Evolutionary conservation across 1,140 invertebrate species (phyloP).

Genomic region (Nasonia vitripennis): DNA sequence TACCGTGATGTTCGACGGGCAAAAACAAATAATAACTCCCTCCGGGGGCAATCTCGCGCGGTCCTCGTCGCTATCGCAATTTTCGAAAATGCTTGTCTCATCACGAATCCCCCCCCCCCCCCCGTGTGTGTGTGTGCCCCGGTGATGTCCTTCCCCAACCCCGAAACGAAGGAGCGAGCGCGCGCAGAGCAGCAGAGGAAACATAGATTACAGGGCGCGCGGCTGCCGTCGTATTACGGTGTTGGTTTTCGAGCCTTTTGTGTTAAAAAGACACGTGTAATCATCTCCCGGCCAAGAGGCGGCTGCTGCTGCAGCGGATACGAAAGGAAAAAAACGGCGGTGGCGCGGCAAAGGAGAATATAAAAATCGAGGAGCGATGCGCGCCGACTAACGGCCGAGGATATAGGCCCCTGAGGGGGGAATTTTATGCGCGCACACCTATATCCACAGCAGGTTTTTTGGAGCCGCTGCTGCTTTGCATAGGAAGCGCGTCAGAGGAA

Average conservation of each 20-base stretch:
- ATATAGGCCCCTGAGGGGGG: conserved; percentile 37
- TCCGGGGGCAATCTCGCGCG: conserved; percentile 5
- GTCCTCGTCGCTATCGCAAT: conserved; percentile 66
- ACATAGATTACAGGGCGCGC: conserved; percentile 74
- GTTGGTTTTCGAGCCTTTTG: conserved; percentile 77
- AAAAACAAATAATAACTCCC: conserved; percentile 73
- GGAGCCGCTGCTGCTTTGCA: conserved; percentile 60
- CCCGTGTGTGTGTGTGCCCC: conserved; percentile 32
- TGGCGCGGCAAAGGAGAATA: conserved; percentile 34
- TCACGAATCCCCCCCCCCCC: conserved; percentile 65
- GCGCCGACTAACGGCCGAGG: conserved; percentile 52
- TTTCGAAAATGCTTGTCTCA: conserved; percentile 74
- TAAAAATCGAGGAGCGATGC: conserved; percentile 57
- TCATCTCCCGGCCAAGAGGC: conserved; percentile 65
- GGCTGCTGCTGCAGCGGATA: conserved; percentile 56
- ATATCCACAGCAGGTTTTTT: conserved; percentile 49
- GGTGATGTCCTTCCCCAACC: background rate
- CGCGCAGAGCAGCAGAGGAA: conserved; percentile 21
- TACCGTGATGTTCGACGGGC: conserved; percentile 65
- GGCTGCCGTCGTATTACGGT: conserved; percentile 73
- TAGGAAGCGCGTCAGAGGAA: conserved; percentile 61
- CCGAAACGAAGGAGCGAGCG: background rate
- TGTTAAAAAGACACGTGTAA: conserved; percentile 76
- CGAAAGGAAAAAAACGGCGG: conserved; percentile 52
- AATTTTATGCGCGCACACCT: conserved; percentile 48